Conservation (phyloP, 2,888 invertebrate species). For the Arge pagana region DNA sequence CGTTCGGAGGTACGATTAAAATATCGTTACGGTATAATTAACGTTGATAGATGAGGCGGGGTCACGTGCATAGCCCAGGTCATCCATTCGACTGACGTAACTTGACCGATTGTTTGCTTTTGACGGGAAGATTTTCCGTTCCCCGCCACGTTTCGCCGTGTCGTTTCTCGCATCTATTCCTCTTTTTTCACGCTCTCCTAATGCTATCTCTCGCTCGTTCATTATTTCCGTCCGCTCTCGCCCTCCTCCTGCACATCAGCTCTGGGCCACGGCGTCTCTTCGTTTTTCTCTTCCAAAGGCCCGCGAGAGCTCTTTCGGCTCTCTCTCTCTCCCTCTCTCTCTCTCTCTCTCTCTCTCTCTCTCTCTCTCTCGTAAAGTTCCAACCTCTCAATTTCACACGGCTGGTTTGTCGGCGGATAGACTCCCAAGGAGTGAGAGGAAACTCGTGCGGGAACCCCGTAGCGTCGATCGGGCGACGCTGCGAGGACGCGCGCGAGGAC, state of each 20-base stretch:
- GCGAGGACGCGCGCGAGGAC: no score
- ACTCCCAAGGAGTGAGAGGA: not conserved
- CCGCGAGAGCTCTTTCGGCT: not conserved
- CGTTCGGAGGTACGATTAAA: slow-evolving; percentile 20
- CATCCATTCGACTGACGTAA: slow-evolving; percentile 20
- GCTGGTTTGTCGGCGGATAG: not conserved
- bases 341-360: not conserved
- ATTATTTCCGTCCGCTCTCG: no score
- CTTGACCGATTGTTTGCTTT: slow-evolving; percentile 21
- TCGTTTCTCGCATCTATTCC: no score
- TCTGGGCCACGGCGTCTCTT: no score
- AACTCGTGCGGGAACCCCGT: not conserved
- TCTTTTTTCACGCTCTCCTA: no score
- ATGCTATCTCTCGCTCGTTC: no score
- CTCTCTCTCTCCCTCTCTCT: not conserved
- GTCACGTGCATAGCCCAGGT: slow-evolving; percentile 14
- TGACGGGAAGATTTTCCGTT: no score
- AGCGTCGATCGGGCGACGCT: not conserved
- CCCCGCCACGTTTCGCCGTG: no score
- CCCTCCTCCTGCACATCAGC: no score
- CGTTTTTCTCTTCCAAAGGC: no score
- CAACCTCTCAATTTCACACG: slow-evolving; percentile 9
- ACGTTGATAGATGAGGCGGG: slow-evolving; percentile 18
- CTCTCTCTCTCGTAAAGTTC: not conserved
- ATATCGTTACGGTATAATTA: slow-evolving; percentile 22